Conservation (phyloP, 1,140 invertebrate genomes). For the Nasonia vitripennis region DNA sequence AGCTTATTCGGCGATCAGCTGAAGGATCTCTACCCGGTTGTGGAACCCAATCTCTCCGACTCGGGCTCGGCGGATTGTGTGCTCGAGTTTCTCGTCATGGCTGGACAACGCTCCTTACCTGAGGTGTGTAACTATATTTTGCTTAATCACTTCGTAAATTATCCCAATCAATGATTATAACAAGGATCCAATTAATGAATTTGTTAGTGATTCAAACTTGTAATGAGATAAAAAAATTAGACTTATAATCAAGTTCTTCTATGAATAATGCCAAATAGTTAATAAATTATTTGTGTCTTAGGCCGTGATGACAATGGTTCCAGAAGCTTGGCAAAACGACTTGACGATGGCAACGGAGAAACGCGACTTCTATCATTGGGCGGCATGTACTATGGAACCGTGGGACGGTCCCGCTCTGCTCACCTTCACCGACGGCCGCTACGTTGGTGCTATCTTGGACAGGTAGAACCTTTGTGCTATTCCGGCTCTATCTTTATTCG, state of each 20-base stretch:
- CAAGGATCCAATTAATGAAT: slow-evolving; percentile 68
- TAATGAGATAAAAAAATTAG: slow-evolving; percentile 12
- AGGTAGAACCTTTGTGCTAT: slow-evolving; percentile 72
- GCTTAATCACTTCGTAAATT: background rate
- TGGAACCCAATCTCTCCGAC: slow-evolving; percentile 98
- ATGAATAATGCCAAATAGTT: background rate
- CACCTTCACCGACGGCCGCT: slow-evolving; percentile 98
- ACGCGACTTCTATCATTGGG: slow-evolving; percentile 97
- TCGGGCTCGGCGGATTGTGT: slow-evolving; percentile 98
- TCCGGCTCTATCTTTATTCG: slow-evolving; percentile 49
- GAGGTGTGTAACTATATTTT: slow-evolving; percentile 78
- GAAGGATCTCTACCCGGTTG: slow-evolving; percentile 95
- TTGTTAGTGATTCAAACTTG: slow-evolving; percentile 39
- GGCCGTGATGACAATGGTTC: slow-evolving; percentile 99
- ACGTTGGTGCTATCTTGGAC: slow-evolving; percentile 92
- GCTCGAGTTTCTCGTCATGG: slow-evolving; percentile 96
- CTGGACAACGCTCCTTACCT: slow-evolving; percentile 91
- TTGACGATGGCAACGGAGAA: slow-evolving; percentile 93
- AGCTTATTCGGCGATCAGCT: slow-evolving; percentile 86
- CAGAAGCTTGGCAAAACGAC: slow-evolving; percentile 99
- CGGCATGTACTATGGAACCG: slow-evolving; percentile 97
- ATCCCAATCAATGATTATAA: slow-evolving; percentile 59
- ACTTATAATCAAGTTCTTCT: background rate
- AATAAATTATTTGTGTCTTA: slow-evolving; percentile 62
- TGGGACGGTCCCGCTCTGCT: slow-evolving; percentile 98